Evolutionary conservation across 2,797 vertebrate species (phyloP), one percentile per base, ranked within the genome.

Genomic region (Crenuchus spilurus): DNA sequence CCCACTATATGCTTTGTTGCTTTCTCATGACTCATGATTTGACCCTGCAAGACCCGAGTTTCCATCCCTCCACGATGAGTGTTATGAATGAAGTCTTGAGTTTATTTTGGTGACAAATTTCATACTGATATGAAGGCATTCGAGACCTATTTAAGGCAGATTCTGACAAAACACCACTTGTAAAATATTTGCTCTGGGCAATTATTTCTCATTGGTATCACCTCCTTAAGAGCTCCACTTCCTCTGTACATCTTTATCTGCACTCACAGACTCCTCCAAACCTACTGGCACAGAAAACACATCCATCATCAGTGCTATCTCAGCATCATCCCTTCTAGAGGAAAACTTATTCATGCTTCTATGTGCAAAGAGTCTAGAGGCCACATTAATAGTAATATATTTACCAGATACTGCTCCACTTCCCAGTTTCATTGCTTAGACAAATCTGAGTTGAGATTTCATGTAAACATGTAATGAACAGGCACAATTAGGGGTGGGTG

Each of bases 151-250:
- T n/a, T n/a, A n/a, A n/a, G n/a, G n/a, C n/a, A n/a, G n/a, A n/a
- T n/a, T n/a, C n/a, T n/a, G n/a, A n/a, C n/a, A n/a, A n/a, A n/a
- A n/a, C n/a, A n/a, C n/a, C n/a, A n/a, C 72, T 82, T 65, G 75
- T 72, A 61, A 76, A 73, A 58, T 44, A 28, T 46, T 46, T 42
- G 65, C 49, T 52, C 28, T 33, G 49, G 44, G 10, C 55, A 26
- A 62, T 33, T 42, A 8, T 65, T 35, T 72, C 60, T 42, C 4
- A 9, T 20, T 31, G 24, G 49, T 33, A 57, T 51, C 49, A 65
- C 52, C 8, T n/a, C 26, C n/a, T 57, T 70, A 46, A 54, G 54
- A 67, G 48, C 55, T 20, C 61, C 10, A 62, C 28, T 46, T 9
- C 26, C 28, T 58, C 42, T 9, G 0, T 35, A 35, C 2, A 6